Conservation (phyloP, 2,113 vertebrate genomes). For the Gavialis gangeticus region DNA sequence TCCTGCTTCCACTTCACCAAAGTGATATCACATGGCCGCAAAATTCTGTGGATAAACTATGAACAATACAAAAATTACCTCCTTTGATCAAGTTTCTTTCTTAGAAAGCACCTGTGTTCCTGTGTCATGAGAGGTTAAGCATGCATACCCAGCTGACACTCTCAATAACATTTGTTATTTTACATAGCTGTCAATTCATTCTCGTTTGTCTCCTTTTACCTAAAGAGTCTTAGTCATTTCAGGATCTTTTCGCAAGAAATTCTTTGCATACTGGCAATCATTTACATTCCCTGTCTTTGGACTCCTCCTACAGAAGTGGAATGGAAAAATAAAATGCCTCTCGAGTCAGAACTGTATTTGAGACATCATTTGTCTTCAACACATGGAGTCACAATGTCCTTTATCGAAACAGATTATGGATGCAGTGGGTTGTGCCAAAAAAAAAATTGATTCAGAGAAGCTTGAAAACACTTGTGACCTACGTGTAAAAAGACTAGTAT, state of each 20-base stretch:
- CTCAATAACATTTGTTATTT: background rate
- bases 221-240: background rate
- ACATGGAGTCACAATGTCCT: background rate
- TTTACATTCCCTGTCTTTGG: accelerated
- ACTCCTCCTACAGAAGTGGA: accelerated
- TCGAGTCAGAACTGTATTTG: background rate
- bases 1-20: background rate
- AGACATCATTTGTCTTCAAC: background rate
- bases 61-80: background rate
- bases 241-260: accelerated
- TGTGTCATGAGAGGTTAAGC: background rate
- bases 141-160: background rate
- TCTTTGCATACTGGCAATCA: accelerated
- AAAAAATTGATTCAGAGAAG: background rate
- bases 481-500: background rate
- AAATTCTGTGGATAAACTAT: background rate
- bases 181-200: background rate
- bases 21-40: background rate
- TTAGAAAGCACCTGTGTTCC: background rate
- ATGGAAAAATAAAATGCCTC: accelerated
- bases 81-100: background rate
- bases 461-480: background rate
- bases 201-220: background rate
- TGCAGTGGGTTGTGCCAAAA: background rate
- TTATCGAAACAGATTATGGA: background rate